These are phyloP conservation scores for Euphydryas editha DNA, from an alignment of 2,888 invertebrate genomes.

Conservation along the genomic window DNA sequence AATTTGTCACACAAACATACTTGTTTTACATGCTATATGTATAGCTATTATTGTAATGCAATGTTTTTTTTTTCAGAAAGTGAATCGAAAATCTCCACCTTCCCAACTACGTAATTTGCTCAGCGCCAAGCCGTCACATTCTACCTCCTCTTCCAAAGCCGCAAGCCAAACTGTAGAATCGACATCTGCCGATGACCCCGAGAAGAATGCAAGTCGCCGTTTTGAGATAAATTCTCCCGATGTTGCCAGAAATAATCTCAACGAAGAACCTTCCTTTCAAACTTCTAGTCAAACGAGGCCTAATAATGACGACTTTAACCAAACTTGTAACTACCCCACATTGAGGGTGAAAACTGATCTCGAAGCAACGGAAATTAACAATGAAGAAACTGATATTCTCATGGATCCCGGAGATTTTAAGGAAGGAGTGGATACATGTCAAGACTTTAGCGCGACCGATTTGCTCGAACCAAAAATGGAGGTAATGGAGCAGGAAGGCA, in stretches of 20 bases:
- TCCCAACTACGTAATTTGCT: slow-evolving; percentile 83
- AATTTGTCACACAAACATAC: background rate
- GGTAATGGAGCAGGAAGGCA: slow-evolving; percentile 87
- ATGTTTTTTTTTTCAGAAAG: slow-evolving; percentile 68
- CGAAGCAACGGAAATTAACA: slow-evolving; percentile 79
- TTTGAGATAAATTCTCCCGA: slow-evolving; percentile 81
- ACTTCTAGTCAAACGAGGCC: slow-evolving; percentile 84
- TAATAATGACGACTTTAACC: slow-evolving; percentile 82
- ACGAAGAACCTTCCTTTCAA: slow-evolving; percentile 81
- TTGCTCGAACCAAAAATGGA: slow-evolving; percentile 87
- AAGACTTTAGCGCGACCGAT: slow-evolving; percentile 76
- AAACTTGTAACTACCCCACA: slow-evolving; percentile 76
- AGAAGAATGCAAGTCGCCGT: slow-evolving; percentile 74
- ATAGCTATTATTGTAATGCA: slow-evolving; percentile 6
- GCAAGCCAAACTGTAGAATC: slow-evolving; percentile 82
- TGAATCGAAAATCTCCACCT: slow-evolving; percentile 80
- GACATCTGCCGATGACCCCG: slow-evolving; percentile 74
- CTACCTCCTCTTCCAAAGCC: slow-evolving; percentile 83
- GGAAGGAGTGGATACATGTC: slow-evolving; percentile 71
- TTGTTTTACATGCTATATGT: background rate
- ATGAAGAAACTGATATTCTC: slow-evolving; percentile 76
- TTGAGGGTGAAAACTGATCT: slow-evolving; percentile 83
- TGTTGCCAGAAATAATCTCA: slow-evolving; percentile 83
- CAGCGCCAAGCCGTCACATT: slow-evolving; percentile 82
- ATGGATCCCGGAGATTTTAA: slow-evolving; percentile 74